Conservation (phyloP, 2,888 invertebrate genomes). For the Choristoneura rosaceana region DNA sequence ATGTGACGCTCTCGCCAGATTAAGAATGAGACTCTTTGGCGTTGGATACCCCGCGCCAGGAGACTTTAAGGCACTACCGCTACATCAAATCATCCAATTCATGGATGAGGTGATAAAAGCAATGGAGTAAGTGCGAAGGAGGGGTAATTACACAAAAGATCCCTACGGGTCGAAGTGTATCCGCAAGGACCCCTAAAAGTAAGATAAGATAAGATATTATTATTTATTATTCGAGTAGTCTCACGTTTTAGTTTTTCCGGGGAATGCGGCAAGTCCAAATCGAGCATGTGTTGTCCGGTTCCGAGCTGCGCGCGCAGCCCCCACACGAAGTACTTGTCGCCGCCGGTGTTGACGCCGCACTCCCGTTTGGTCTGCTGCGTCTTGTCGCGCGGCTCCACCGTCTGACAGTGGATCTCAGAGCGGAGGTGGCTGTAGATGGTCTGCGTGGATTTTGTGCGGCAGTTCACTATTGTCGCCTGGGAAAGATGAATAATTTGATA, state of each 20-base stretch:
- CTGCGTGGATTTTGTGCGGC: slow-evolving; percentile 89
- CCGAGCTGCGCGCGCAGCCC: slow-evolving; percentile 85
- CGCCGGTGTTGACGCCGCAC: slow-evolving; percentile 59
- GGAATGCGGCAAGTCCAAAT: slow-evolving; percentile 51
- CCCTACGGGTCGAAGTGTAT: no score
- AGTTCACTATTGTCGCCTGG: slow-evolving; percentile 87
- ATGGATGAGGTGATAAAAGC: no score
- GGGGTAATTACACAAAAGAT: no score
- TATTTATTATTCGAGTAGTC: no score
- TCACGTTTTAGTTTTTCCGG: slow-evolving; percentile 57
- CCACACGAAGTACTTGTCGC: slow-evolving; percentile 74
- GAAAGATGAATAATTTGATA: slow-evolving; percentile 39
- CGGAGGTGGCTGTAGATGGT: slow-evolving; percentile 88
- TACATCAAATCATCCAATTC: no score
- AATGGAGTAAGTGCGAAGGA: no score
- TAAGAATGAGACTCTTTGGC: no score
- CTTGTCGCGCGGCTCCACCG: slow-evolving; percentile 75
- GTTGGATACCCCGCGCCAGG: no score
- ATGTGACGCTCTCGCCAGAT: no score
- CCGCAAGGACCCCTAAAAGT: no score
- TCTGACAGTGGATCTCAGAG: slow-evolving; percentile 87
- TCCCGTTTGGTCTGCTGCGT: slow-evolving; percentile 69
- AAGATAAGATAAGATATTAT: no score
- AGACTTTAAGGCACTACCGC: no score
- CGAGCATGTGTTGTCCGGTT: slow-evolving; percentile 82